These are phyloP conservation scores for Gephyroberyx darwinii DNA, from an alignment of 2,797 vertebrate species.

Conservation along the genomic window DNA sequence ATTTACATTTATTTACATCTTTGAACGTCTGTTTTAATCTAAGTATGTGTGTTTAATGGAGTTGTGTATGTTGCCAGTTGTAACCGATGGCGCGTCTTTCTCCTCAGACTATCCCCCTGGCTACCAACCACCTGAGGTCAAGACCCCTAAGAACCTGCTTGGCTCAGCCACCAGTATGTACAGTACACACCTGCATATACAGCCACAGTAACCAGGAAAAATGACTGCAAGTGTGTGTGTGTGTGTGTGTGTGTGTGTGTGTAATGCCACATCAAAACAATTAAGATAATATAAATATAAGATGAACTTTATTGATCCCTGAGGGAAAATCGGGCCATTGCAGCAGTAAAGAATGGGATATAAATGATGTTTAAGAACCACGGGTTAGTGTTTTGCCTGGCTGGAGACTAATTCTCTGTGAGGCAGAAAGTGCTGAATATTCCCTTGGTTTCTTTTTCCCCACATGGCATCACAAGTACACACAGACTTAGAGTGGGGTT, in stretches of 20 bases:
- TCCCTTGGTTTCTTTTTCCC: constrained; percentile 29
- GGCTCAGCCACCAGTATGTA: constrained; percentile 97
- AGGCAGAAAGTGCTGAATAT: constrained; percentile 6
- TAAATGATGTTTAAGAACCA: too few species aligned
- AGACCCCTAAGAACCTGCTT: constrained; percentile 94
- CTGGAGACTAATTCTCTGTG: constrained; percentile 7
- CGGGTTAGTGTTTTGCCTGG: background rate
- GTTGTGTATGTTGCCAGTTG: background rate
- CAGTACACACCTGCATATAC: constrained; percentile 16
- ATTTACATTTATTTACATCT: too few species aligned
- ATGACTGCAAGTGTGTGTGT: background rate
- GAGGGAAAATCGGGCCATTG: background rate
- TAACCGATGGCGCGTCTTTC: constrained; percentile 37
- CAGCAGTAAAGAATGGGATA: background rate
- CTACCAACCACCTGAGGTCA: constrained; percentile 91
- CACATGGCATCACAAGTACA: constrained; percentile 6
- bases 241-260: background rate
- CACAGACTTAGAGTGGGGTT: constrained; percentile 5
- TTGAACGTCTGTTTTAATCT: background rate
- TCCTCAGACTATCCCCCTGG: constrained; percentile 91
- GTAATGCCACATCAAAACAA: background rate
- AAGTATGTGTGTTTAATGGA: background rate
- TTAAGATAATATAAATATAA: background rate
- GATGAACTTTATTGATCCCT: background rate
- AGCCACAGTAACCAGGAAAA: background rate